Evolutionary conservation across 2,797 vertebrate species (phyloP).

Genomic region (Labeo calbasu): DNA sequence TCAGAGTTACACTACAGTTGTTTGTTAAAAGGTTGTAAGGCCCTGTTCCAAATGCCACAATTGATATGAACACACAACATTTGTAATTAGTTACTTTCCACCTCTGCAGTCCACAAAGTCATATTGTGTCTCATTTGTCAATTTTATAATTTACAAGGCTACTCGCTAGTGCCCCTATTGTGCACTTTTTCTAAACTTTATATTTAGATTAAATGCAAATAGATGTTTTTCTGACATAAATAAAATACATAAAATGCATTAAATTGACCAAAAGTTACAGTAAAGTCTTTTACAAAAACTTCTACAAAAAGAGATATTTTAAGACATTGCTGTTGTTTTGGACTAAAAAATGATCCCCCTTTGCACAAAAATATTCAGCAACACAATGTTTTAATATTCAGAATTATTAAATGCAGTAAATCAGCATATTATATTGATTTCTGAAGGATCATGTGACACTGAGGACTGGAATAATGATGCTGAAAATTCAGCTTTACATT

Average conservation of each 20-base stretch:
- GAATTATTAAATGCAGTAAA: background rate
- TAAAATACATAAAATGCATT: background rate
- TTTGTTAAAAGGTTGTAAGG: background rate
- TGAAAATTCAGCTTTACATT: background rate
- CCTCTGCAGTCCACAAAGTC: background rate
- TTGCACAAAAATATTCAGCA: background rate
- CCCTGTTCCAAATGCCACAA: background rate
- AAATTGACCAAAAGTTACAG: background rate
- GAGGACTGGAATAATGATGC: background rate
- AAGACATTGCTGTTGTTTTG: background rate
- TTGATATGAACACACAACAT: background rate
- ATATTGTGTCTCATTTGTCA: background rate
- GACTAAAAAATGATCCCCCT: background rate
- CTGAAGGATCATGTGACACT: conserved; percentile 1
- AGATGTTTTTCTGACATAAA: background rate
- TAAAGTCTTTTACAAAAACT: background rate
- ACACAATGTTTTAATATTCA: background rate
- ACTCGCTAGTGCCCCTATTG: background rate
- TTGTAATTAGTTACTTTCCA: too few relatives aligned
- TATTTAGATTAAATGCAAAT: background rate
- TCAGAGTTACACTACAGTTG: background rate
- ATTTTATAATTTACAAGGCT: background rate
- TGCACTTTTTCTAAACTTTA: background rate
- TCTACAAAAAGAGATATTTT: too few relatives aligned
- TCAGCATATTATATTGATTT: background rate